Conservation (phyloP, 2,113 vertebrate genomes). For the Zapornia atra region DNA sequence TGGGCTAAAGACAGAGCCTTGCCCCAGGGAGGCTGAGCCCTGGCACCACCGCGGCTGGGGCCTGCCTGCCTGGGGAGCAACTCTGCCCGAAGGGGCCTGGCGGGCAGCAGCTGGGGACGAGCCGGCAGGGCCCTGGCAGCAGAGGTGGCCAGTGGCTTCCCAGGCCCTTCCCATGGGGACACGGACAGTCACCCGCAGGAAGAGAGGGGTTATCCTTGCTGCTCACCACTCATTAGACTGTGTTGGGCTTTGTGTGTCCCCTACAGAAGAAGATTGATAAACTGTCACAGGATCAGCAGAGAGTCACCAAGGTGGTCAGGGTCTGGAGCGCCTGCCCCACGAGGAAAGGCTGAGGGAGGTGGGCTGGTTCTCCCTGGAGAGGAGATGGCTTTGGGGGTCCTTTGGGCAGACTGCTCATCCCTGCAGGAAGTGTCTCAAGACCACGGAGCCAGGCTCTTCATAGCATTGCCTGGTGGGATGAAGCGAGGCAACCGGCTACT, state of each 20-base stretch:
- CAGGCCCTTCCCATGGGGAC: fast-evolving
- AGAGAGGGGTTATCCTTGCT: background rate
- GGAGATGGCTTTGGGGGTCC: background rate
- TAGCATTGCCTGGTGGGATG: background rate
- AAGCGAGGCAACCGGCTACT: background rate
- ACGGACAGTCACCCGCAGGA: fast-evolving
- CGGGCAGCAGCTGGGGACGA: background rate
- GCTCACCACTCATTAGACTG: background rate
- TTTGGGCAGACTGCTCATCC: background rate
- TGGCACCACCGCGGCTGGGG: fast-evolving
- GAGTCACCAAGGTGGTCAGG: too few species aligned
- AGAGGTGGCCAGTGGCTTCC: background rate
- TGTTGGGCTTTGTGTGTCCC: background rate
- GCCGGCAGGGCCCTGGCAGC: background rate
- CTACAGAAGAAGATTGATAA: background rate
- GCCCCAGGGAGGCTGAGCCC: background rate
- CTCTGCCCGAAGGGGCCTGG: background rate
- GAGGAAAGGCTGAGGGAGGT: background rate
- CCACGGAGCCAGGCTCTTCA: background rate
- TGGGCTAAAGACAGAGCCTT: background rate
- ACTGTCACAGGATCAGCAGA: background rate
- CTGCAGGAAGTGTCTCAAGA: fast-evolving
- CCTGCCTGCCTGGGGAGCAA: background rate
- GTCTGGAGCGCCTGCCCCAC: background rate
- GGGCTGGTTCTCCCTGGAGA: background rate